These are phyloP conservation scores for Nematopogon swammerdamellus DNA, from an alignment of 2,888 invertebrate genomes.

Conservation along the genomic window DNA sequence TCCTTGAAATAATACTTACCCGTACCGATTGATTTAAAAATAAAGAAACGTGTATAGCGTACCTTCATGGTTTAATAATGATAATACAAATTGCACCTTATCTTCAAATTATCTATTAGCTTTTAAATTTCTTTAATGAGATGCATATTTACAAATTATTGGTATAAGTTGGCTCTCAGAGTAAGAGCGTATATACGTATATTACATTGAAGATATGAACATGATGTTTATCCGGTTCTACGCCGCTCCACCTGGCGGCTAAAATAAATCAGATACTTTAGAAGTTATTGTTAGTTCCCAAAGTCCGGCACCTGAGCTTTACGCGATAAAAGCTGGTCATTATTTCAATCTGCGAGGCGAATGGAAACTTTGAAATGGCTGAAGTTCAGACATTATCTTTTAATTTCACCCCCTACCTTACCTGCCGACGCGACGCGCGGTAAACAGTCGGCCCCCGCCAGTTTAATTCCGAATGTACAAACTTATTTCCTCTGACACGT, in stretches of 20 bases:
- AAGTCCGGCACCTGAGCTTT: not conserved
- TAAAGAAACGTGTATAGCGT: no score
- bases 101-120: no score
- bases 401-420: conserved; percentile 25
- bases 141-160: no score
- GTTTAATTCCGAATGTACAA: not conserved
- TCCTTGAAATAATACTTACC: no score
- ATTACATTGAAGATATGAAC: no score
- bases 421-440: not conserved
- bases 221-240: no score
- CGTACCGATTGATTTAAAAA: no score
- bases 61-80: no score
- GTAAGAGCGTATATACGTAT: no score
- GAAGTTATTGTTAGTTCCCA: not conserved
- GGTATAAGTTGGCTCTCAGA: no score
- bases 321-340: conserved; percentile 25
- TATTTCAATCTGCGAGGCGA: conserved; percentile 42
- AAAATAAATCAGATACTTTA: not conserved
- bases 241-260: not conserved
- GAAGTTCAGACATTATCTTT: conserved; percentile 46
- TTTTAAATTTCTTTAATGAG: no score
- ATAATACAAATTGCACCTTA: no score
- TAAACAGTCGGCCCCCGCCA: not conserved
- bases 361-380: conserved; percentile 32
- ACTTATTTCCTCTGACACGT: not conserved